Conservation (phyloP, 1,140 invertebrate genomes). For the Andrena cerasifolii region DNA sequence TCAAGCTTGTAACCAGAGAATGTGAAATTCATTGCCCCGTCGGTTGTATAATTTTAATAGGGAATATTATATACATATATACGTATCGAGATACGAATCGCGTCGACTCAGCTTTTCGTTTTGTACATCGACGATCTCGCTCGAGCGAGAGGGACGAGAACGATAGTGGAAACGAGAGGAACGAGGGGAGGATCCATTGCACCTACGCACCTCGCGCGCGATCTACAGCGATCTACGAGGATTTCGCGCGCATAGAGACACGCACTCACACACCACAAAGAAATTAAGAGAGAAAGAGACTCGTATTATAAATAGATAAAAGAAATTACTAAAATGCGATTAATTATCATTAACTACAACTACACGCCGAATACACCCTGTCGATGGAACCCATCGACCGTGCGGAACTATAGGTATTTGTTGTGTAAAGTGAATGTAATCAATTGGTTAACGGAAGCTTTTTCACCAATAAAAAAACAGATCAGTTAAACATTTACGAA, state of each 20-base stretch:
- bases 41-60: constrained; percentile 31
- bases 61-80: constrained; percentile 40
- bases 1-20: constrained; percentile 15
- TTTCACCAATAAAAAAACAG: constrained; percentile 79
- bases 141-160: neutral
- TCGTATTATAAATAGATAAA: constrained; percentile 37
- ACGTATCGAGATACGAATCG: constrained; percentile 21
- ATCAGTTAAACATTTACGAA: constrained; percentile 72
- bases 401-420: constrained; percentile 65
- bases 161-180: neutral
- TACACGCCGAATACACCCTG: constrained; percentile 49
- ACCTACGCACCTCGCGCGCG: constrained; percentile 18
- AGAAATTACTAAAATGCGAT: constrained; percentile 36
- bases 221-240: constrained; percentile 5
- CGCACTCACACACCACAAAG: constrained; percentile 16
- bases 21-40: constrained; percentile 18
- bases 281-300: constrained; percentile 50
- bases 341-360: constrained; percentile 31
- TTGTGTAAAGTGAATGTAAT: constrained; percentile 78
- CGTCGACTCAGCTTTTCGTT: constrained; percentile 11
- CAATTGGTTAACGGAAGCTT: constrained; percentile 76
- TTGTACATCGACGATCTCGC: constrained; percentile 33
- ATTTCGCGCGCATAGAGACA: constrained; percentile 22
- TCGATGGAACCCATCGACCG: constrained; percentile 41
- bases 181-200: constrained; percentile 8